These are phyloP conservation scores for Spheniscus mendiculus DNA, from an alignment of 2,113 vertebrate genomes.

Conservation along the genomic window DNA sequence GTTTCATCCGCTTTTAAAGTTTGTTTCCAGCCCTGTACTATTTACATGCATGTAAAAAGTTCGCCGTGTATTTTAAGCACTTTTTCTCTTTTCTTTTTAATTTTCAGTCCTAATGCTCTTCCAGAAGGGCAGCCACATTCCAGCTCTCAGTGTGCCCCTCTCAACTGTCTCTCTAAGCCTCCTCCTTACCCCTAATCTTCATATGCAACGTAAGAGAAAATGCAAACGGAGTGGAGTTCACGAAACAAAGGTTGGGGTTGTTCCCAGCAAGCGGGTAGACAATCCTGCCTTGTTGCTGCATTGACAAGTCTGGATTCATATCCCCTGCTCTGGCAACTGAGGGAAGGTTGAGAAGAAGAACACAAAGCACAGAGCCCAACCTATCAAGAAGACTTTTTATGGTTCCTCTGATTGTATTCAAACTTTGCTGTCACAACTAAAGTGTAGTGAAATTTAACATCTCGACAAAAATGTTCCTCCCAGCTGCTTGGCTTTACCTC, in stretches of 20 bases:
- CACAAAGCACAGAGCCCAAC: conserved; percentile 72
- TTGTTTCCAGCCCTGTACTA: not conserved
- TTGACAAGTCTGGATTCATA: conserved; percentile 45
- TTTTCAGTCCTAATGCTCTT: conserved; percentile 86
- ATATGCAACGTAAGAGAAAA: conserved; percentile 48
- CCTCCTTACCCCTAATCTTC: conserved; percentile 78
- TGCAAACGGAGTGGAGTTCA: conserved; percentile 49
- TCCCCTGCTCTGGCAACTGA: conserved; percentile 45
- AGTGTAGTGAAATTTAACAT: conserved; percentile 35
- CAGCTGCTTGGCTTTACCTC: conserved; percentile 65
- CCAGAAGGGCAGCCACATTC: conserved; percentile 80
- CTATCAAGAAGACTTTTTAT: conserved; percentile 55
- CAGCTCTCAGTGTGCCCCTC: conserved; percentile 86
- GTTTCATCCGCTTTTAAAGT: not conserved
- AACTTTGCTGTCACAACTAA: conserved; percentile 48
- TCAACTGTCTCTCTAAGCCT: conserved; percentile 85
- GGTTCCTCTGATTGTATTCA: conserved; percentile 67
- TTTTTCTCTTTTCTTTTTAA: conserved; percentile 55
- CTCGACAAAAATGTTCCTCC: conserved; percentile 26
- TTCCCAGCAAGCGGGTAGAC: conserved; percentile 46
- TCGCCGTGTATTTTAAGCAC: conserved; percentile 27
- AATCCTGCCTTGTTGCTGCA: conserved; percentile 67
- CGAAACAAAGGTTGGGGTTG: conserved; percentile 51
- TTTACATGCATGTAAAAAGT: not conserved
- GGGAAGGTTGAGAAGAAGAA: conserved; percentile 69